A percentile compares a stretch with the other conserved stretches of the same genome.
Evolutionary conservation across 2,113 vertebrate species (phyloP).

Genomic region (Pluvianellus socialis): DNA sequence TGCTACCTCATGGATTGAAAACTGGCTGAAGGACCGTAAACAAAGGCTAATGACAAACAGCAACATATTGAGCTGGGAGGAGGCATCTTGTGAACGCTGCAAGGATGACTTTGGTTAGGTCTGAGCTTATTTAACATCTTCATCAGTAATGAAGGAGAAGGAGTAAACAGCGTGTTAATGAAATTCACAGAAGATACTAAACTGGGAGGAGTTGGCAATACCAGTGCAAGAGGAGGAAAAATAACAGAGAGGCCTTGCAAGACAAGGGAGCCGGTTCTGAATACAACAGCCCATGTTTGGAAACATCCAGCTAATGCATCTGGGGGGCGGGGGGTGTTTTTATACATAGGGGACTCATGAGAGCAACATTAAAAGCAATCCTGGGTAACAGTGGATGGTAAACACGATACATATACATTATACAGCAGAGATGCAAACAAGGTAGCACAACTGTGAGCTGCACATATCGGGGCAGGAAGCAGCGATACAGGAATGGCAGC

Average conservation of each 20-base stretch:
- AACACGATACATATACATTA: background rate
- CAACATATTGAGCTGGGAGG: conserved; percentile 7
- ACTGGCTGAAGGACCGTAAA: conserved; percentile 45
- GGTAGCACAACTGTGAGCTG: background rate
- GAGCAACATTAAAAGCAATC: background rate
- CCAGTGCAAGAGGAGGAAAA: background rate
- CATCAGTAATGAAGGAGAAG: conserved; percentile 48
- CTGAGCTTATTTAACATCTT: conserved; percentile 58
- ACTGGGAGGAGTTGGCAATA: conserved; percentile 29
- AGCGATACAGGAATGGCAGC: background rate
- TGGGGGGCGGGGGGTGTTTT: background rate
- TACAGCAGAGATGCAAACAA: background rate
- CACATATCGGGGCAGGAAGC: background rate
- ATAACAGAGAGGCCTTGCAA: background rate
- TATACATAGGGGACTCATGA: background rate
- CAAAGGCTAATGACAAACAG: conserved; percentile 56
- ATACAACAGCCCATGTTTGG: background rate
- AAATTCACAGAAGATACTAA: conserved; percentile 36
- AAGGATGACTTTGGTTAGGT: background rate
- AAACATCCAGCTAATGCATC: background rate
- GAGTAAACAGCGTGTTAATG: conserved; percentile 13
- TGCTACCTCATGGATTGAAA: conserved; percentile 21
- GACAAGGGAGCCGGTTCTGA: background rate
- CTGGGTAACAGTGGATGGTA: background rate
- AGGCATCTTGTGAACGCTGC: background rate